These are phyloP conservation scores for Drosophila leonis DNA, from an alignment of 2,888 invertebrate species.

Conservation along the genomic window DNA sequence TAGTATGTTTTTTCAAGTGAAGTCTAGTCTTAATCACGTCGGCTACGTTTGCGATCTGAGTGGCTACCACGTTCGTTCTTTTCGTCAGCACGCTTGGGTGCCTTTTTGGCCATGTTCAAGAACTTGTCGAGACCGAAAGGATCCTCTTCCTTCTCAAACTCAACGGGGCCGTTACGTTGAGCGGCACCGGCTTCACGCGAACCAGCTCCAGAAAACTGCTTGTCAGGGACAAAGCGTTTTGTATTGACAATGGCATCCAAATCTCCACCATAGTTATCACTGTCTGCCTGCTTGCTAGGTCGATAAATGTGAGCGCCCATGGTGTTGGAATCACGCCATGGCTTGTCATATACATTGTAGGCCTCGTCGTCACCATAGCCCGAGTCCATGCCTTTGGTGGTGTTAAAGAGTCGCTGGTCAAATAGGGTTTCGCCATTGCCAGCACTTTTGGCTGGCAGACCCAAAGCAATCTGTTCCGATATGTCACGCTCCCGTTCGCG, in stretches of 20 bases:
- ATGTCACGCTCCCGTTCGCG: constrained; percentile 98
- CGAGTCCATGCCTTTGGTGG: constrained; percentile 95
- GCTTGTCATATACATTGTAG: constrained; percentile 99
- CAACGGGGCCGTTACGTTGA: constrained; percentile 96
- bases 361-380: constrained; percentile 98
- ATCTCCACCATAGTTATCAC: constrained; percentile 96
- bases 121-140: constrained; percentile 99
- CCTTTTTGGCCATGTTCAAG: constrained; percentile 98
- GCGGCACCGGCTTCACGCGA: constrained; percentile 88
- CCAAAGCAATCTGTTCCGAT: constrained; percentile 99
- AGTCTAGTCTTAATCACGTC: constrained; percentile 58
- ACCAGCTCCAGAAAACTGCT: constrained; percentile 95
- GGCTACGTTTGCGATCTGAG: constrained; percentile 78
- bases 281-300: constrained; percentile 94
- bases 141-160: constrained; percentile 96
- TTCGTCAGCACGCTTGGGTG: constrained; percentile 88
- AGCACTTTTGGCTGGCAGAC: constrained; percentile 93
- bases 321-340: constrained; percentile 96
- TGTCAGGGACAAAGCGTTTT: constrained; percentile 98
- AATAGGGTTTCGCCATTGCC: constrained; percentile 93
- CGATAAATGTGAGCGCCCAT: constrained; percentile 96
- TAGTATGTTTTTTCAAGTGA: constrained; percentile 14
- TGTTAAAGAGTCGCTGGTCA: constrained; percentile 98
- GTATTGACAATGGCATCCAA: constrained; percentile 95
- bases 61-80: constrained; percentile 74